phyloP scores from a whole-genome alignment of 2,888 invertebrate species.

The Calameuta filiformis region DNA sequence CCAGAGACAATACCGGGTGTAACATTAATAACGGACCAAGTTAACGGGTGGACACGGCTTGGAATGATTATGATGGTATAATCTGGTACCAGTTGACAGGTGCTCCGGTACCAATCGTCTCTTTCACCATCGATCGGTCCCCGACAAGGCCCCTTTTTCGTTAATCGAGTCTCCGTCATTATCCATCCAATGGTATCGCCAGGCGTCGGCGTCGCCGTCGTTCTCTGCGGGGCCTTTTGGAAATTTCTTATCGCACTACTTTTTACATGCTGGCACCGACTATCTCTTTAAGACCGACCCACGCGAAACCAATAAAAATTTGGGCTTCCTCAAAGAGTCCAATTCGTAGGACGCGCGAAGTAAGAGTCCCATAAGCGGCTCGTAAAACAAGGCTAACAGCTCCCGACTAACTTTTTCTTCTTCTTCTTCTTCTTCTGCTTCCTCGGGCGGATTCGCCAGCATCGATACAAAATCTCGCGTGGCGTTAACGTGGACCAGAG shows the following conservation, averaged over 20 bases:
- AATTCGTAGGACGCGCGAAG: background rate
- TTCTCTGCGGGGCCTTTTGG: too few species aligned
- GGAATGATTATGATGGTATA: background rate
- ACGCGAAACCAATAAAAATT: background rate
- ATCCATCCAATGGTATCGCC: background rate
- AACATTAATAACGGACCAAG: background rate
- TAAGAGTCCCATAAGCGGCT: background rate
- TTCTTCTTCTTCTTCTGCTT: background rate
- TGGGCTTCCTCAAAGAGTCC: background rate
- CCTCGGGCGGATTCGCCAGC: background rate
- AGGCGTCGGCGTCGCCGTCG: background rate
- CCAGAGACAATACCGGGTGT: background rate
- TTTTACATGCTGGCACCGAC: too few species aligned
- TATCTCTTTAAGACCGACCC: too few species aligned
- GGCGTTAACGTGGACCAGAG: background rate
- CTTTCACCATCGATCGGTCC: background rate
- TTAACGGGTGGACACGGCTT: background rate
- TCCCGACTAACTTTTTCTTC: background rate
- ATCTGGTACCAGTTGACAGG: background rate
- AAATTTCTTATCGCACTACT: too few species aligned
- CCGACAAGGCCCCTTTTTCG: background rate
- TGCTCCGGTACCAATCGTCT: background rate
- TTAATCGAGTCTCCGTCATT: background rate
- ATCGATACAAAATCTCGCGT: background rate
- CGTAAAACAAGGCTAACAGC: background rate